These are phyloP conservation scores for Leucophora obtusa DNA, from an alignment of 2,888 invertebrate species.

Conservation along the genomic window DNA sequence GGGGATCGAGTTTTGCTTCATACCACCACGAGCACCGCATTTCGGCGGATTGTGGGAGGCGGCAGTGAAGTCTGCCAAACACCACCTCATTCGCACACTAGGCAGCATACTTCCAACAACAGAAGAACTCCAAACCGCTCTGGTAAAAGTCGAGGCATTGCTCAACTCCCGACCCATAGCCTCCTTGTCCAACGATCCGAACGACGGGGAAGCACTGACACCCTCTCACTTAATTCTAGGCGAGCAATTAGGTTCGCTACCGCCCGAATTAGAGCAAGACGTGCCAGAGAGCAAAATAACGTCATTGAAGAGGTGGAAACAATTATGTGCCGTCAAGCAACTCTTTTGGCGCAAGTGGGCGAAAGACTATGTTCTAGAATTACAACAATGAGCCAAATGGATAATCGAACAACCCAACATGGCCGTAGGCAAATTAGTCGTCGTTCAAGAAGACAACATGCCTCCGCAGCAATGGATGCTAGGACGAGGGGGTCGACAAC, in stretches of 20 bases:
- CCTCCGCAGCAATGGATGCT: no score
- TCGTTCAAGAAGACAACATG: not conserved
- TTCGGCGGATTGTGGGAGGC: constrained; percentile 6
- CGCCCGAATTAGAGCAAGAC: not conserved
- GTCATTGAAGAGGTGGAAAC: constrained; percentile 1
- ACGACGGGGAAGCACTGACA: constrained; percentile 6
- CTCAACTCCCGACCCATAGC: not conserved
- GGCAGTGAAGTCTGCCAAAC: not conserved
- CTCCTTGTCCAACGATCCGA: not conserved
- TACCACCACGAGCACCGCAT: not conserved
- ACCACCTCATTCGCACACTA: not conserved
- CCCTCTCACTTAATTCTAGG: not conserved
- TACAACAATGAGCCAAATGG: not conserved
- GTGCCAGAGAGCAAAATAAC: not conserved
- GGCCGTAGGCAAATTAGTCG: constrained; percentile 5
- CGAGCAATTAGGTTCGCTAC: not conserved
- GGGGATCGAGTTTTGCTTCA: constrained; percentile 4
- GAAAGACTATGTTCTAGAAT: not conserved
- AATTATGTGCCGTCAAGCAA: not conserved
- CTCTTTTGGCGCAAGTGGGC: not conserved
- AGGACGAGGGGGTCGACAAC: no score
- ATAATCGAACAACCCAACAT: not conserved
- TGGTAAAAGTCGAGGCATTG: constrained; percentile 1
- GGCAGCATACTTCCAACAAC: not conserved
- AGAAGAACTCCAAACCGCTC: constrained; percentile 9